Evolutionary conservation across 2,797 vertebrate species (phyloP).

Genomic region (Hemibagrus guttatus): DNA sequence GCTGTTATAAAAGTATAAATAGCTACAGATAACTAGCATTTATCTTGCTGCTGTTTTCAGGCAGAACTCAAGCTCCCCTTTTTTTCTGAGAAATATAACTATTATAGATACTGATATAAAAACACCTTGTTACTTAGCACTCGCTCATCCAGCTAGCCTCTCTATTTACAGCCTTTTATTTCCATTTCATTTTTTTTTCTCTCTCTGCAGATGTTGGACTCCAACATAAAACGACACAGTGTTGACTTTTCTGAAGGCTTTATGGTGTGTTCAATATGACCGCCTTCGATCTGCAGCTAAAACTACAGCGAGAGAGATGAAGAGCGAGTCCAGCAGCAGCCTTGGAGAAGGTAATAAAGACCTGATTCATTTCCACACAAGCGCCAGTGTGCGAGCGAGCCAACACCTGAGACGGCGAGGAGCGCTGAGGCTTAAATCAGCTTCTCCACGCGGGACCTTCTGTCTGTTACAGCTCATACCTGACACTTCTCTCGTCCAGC

Average conservation of each 20-base stretch:
- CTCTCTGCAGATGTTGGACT: neutral
- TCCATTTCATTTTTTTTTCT: neutral
- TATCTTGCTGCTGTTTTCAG: neutral
- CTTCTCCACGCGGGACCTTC: neutral
- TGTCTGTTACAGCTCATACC: neutral
- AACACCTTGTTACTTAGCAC: neutral
- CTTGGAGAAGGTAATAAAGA: constrained; percentile 51
- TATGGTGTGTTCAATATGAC: constrained; percentile 48
- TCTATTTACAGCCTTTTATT: neutral
- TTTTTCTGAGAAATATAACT: too few relatives aligned
- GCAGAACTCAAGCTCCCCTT: neutral
- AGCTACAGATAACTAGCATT: neutral
- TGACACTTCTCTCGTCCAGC: neutral
- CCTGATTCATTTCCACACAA: constrained; percentile 56
- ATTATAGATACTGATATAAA: too few relatives aligned
- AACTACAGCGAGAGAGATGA: constrained; percentile 26
- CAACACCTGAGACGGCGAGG: constrained; percentile 66
- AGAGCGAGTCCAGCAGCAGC: constrained; percentile 10
- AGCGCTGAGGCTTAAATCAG: constrained; percentile 25
- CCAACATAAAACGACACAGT: constrained; percentile 29
- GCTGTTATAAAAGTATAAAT: too few relatives aligned
- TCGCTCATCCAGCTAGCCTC: neutral
- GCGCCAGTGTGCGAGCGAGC: constrained; percentile 45
- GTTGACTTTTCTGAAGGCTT: constrained; percentile 52
- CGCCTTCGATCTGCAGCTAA: constrained; percentile 29